Conservation (phyloP, 2,797 vertebrate genomes). For the Leptoclinus maculatus region DNA sequence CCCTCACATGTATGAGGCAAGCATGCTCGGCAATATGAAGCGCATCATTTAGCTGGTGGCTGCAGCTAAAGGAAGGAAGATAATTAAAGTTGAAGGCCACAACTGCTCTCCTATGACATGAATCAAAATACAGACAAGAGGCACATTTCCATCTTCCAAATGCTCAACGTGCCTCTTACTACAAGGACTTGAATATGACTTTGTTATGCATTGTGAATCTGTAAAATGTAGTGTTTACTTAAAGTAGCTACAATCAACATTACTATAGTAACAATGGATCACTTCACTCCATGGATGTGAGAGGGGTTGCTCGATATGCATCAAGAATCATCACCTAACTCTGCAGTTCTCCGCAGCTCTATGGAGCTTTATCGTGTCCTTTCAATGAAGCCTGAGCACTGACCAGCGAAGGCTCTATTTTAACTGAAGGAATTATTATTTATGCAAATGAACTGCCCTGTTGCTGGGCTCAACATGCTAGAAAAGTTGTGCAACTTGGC, state of each 20-base stretch:
- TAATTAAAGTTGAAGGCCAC: conserved; percentile 35
- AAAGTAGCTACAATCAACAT: neutral
- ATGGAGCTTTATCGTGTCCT: neutral
- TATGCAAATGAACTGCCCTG: no score
- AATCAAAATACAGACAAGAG: conserved; percentile 17
- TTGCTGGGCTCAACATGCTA: no score
- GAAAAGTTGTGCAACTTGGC: no score
- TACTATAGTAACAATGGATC: neutral
- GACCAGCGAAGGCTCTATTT: no score
- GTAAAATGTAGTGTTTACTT: neutral
- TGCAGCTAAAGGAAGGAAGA: conserved; percentile 7
- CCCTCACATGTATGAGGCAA: neutral
- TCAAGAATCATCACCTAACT: neutral
- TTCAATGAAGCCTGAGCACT: no score
- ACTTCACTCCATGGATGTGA: neutral
- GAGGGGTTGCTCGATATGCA: neutral
- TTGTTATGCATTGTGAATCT: neutral
- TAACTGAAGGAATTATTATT: no score
- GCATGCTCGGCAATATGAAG: conserved; percentile 21
- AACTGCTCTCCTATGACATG: conserved; percentile 12
- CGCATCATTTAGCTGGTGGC: neutral
- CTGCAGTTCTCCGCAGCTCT: neutral
- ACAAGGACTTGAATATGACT: conserved; percentile 1
- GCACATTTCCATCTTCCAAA: conserved; percentile 20
- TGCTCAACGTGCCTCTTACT: neutral